These are phyloP conservation scores for Stenodema calcarata DNA, from an alignment of 2,888 invertebrate species.

Conservation along the genomic window DNA sequence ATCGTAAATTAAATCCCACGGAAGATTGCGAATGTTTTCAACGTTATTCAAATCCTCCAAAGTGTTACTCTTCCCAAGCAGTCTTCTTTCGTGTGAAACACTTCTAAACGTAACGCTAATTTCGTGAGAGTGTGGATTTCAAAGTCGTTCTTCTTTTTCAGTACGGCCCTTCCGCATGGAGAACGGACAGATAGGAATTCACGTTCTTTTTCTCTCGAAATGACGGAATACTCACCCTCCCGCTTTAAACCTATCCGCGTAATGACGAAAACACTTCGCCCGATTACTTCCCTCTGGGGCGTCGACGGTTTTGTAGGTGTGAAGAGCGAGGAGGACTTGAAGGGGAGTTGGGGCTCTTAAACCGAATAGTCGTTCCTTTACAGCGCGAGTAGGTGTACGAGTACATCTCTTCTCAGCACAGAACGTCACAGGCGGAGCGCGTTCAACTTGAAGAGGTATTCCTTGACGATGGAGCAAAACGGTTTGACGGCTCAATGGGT, in stretches of 20 bases:
- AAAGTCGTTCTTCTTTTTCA: background rate
- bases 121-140: no score
- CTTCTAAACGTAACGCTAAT: no score
- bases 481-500: background rate
- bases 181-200: background rate
- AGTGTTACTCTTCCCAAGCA: no score
- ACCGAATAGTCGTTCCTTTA: background rate
- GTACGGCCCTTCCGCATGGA: background rate
- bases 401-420: background rate
- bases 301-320: background rate
- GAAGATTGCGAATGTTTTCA: no score
- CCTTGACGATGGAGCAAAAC: background rate
- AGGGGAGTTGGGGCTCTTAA: background rate
- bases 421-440: background rate
- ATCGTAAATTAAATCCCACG: no score
- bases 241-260: background rate
- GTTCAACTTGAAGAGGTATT: background rate
- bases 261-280: slow-evolving; percentile 12
- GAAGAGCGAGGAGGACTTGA: background rate
- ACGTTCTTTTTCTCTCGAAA: background rate
- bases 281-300: background rate
- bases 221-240: background rate
- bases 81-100: no score
- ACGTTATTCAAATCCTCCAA: no score
- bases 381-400: background rate